These are phyloP conservation scores for Papilio helenus DNA, from an alignment of 1,140 invertebrate genomes.

Conservation along the genomic window DNA sequence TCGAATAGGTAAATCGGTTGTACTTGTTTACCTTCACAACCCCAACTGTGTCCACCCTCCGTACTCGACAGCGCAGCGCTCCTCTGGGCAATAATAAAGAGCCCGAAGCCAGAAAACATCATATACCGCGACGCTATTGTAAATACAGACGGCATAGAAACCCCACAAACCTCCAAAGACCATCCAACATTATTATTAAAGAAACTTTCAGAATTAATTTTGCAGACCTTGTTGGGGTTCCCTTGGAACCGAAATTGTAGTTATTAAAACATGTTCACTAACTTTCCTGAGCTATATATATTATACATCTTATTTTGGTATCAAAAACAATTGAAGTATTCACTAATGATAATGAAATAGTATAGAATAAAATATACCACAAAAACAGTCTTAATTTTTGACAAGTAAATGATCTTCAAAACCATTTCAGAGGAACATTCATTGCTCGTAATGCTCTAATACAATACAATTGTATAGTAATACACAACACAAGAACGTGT, in stretches of 20 bases:
- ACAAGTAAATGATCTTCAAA: too few species aligned
- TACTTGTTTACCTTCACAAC: constrained; percentile 76
- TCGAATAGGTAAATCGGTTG: constrained; percentile 72
- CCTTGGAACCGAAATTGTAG: constrained; percentile 54
- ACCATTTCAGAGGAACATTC: too few species aligned
- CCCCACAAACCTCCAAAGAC: constrained; percentile 73
- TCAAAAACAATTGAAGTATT: too few species aligned
- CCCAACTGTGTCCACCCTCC: constrained; percentile 61
- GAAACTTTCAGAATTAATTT: constrained; percentile 75
- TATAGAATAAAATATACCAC: too few species aligned
- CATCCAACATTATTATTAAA: constrained; percentile 77
- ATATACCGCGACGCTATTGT: constrained; percentile 65
- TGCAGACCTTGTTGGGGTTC: constrained; percentile 59
- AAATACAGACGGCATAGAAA: constrained; percentile 66
- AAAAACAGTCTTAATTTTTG: too few species aligned
- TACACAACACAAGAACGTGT: neutral
- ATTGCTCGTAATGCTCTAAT: neutral
- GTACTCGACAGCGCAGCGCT: constrained; percentile 60
- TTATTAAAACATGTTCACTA: constrained; percentile 20
- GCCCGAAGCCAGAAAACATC: constrained; percentile 81
- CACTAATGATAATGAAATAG: too few species aligned
- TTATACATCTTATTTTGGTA: neutral
- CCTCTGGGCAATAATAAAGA: constrained; percentile 81
- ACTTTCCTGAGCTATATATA: neutral
- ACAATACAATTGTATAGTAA: neutral